phyloP scores from a whole-genome alignment of 2,888 invertebrate species.

The Lasioglossum calceatum region DNA sequence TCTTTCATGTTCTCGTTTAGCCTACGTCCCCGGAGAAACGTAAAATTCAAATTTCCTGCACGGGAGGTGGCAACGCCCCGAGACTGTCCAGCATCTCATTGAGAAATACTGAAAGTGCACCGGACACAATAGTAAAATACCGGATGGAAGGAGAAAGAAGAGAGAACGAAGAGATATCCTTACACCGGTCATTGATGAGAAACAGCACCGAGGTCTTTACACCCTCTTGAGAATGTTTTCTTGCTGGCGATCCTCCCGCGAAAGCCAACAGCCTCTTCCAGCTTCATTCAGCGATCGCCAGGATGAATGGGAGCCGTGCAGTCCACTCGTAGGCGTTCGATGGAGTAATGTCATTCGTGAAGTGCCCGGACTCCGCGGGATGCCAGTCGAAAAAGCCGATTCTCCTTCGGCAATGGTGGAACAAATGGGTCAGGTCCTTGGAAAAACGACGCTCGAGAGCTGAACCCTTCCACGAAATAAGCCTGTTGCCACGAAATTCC shows the following conservation, averaged over 20 bases:
- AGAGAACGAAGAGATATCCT: constrained; percentile 39
- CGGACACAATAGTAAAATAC: constrained; percentile 59
- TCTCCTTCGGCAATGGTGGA: constrained; percentile 9
- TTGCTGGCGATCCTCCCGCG: constrained; percentile 34
- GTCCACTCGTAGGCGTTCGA: constrained; percentile 55
- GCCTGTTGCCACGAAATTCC: neutral
- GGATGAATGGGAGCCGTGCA: constrained; percentile 62
- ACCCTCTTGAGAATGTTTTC: constrained; percentile 50
- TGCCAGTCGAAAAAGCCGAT: constrained; percentile 41
- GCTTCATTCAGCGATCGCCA: constrained; percentile 60
- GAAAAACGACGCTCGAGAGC: neutral
- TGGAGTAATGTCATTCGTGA: constrained; percentile 49
- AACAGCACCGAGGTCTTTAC: constrained; percentile 27
- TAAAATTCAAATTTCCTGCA: constrained; percentile 80
- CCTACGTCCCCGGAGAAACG: constrained; percentile 57
- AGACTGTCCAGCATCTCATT: constrained; percentile 41
- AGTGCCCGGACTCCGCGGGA: constrained; percentile 42
- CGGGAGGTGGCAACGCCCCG: constrained; percentile 40
- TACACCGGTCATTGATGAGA: constrained; percentile 42
- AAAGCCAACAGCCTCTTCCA: constrained; percentile 62
- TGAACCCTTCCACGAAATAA: neutral
- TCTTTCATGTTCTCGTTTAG: constrained; percentile 7
- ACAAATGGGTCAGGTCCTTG: neutral
- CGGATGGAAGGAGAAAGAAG: neutral
- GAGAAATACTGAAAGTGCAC: constrained; percentile 20